Evolutionary conservation across 2,888 invertebrate genomes (phyloP), one percentile per base, ranked within the genome.

Genomic region (Tachina fera): DNA sequence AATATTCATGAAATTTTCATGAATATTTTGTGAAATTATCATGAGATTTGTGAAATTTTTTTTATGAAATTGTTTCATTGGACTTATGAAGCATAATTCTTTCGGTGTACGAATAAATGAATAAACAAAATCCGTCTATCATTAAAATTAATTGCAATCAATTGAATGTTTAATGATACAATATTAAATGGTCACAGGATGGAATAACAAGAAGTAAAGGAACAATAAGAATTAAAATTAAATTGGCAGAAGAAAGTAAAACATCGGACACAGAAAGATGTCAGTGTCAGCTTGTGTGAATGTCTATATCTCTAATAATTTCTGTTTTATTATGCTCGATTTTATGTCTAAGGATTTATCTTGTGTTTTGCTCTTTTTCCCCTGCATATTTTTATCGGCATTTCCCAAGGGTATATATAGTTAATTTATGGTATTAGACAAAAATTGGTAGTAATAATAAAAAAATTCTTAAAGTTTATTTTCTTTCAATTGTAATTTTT

Each of bases 121-220:
- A 70, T 58, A 58, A 41, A 65, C 13, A 49, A 75, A 70, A 47
- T 39, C 43, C 72, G 67, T 78, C 71, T 72, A 72, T 74, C 87
- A 87, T 81, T 83, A 79, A 85, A 87, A 85, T 87, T 85, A 85
- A 83, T 85, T 87, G 81, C 71, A 70, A 68, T 76, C 75, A 83
- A 87, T 84, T 83, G 77, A 79, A 61, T 80, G 68, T 53, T 65
- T 76, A 79, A 68, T 82, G 47, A 41, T 58, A 84, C 31, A 67
- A 75, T 11, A 67, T 51, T 67, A 77, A 72, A 67, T 72, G 45
- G 53, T 51, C 49, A 63, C 19, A 10, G 41, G 9, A 61, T 53
- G 9, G 41, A 49, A 71, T 22, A 16, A 19, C 67, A 19, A 81
- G 9, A 63, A 76, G 9, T 60, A 49, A 31, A 31, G 43, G 49